Base-by-base conservation (phyloP, 1,140 invertebrate species). In the Bicyclus anynana region DNA sequence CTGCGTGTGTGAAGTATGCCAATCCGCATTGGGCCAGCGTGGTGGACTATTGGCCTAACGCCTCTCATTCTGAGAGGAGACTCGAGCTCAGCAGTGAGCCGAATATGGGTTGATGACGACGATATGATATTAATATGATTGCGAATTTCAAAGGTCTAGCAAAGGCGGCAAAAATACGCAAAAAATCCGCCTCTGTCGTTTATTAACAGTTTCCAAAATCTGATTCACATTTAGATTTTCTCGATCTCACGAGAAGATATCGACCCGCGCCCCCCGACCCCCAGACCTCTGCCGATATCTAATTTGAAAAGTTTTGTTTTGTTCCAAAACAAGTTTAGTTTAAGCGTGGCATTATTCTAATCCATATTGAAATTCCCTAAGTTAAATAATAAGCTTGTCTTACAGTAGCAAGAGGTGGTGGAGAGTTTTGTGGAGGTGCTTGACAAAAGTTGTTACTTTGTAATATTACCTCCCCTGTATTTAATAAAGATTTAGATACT, bases 231-330 rank as follows among this genome's bases (percentile, higher is more conserved):
- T 57, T 44, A 57, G 55, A 57, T 42, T 38, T 57, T 44, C 40
- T 20, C 21, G 37, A 50, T 44, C 37, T 35, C 37, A 51, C 55
- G 48, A 59, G 27, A 21, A 48, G 53, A 37, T 55, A 55, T 59
- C 57, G 49, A 48, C 50, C 48, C 12, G 12, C 10, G 9, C 23
- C 23, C 23, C 2, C 4, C 4, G n/a, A 2, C 12, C 17, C 17
- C 17, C n/a, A n/a, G n/a, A n/a, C n/a, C n/a, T n/a, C 40, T 6
- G 3, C 47, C 26, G 42, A 53, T 53, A 53, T 38, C 21, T 53
- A 59, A 59, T 59, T 59, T 53, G 57, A 53, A 59, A 59, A 53
- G 42, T 59, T 55, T 59, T 14, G 50, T 59, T 53, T 53, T 40
- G 53, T 55, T 48, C 29, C 27, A 21, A 47, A 53, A 59, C 57